These are phyloP conservation scores for Syngnathus acus DNA, from an alignment of 2,797 vertebrate genomes.

Conservation along the genomic window DNA sequence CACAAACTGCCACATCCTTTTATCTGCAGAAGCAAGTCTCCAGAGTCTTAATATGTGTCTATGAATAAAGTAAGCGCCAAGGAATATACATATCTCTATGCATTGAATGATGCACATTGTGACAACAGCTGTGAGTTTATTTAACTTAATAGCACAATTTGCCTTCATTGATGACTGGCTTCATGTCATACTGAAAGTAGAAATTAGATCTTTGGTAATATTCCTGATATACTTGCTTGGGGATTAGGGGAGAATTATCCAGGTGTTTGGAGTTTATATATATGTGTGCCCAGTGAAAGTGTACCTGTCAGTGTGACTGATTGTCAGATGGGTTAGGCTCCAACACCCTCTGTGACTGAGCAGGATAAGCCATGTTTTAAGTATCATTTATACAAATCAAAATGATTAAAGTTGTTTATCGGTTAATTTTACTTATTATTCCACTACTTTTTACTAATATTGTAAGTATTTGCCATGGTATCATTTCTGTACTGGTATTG, in stretches of 20 bases:
- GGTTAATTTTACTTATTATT: too few relatives aligned
- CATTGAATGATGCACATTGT: not conserved
- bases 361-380: too few relatives aligned
- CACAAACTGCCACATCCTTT: slow-evolving; percentile 53
- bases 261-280: not conserved
- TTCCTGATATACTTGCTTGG: not conserved
- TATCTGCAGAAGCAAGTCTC: slow-evolving; percentile 46
- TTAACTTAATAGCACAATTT: not conserved
- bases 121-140: not conserved
- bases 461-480: too few relatives aligned
- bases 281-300: too few relatives aligned
- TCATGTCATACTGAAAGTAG: not conserved
- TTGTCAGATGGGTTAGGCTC: too few relatives aligned
- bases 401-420: too few relatives aligned
- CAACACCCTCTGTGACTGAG: too few relatives aligned
- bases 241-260: not conserved
- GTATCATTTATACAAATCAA: too few relatives aligned
- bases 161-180: not conserved
- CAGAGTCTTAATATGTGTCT: slow-evolving; percentile 50
- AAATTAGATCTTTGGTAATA: not conserved
- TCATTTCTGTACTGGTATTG: too few relatives aligned
- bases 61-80: slow-evolving; percentile 57
- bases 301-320: too few relatives aligned
- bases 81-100: slow-evolving; percentile 8
- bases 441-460: too few relatives aligned